These are phyloP conservation scores for Pachymerium ferrugineum DNA, from an alignment of 2,888 invertebrate genomes.

Conservation along the genomic window DNA sequence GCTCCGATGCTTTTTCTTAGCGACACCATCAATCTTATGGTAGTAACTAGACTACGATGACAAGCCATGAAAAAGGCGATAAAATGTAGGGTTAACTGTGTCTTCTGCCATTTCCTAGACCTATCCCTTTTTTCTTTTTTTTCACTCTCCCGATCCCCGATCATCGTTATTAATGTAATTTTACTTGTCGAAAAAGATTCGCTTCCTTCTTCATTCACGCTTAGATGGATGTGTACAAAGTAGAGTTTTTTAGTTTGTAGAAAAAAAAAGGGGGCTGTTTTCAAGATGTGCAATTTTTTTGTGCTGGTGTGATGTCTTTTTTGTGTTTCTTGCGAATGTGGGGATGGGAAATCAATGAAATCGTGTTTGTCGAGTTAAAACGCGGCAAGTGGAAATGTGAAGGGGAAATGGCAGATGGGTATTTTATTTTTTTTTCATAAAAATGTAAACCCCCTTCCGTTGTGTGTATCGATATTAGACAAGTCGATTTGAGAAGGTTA, in stretches of 20 bases:
- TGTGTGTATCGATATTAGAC: too few species aligned
- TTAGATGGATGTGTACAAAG: too few species aligned
- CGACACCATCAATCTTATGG: not conserved
- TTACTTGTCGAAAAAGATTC: not conserved
- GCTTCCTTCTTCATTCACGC: too few species aligned
- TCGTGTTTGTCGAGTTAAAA: not conserved
- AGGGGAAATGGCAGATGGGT: not conserved
- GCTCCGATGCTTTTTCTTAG: conserved; percentile 3
- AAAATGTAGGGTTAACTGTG: not conserved
- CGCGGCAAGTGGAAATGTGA: not conserved
- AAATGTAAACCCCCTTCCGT: too few species aligned
- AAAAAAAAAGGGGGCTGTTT: too few species aligned
- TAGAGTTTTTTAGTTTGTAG: too few species aligned
- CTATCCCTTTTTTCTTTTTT: not conserved
- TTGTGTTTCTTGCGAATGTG: not conserved
- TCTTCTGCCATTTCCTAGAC: not conserved
- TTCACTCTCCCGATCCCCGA: not conserved
- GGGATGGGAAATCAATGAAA: not conserved
- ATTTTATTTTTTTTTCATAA: too few species aligned
- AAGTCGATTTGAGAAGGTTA: too few species aligned
- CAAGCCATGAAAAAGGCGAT: conserved; percentile 3
- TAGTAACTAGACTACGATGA: not conserved
- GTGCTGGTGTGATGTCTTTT: not conserved
- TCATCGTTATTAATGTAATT: conserved; percentile 3
- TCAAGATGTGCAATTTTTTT: too few species aligned